A percentile compares a stretch with the other conserved stretches of the same genome.
Conservation (phyloP, 2,113 vertebrate species). For the Cheilinus undulatus region DNA sequence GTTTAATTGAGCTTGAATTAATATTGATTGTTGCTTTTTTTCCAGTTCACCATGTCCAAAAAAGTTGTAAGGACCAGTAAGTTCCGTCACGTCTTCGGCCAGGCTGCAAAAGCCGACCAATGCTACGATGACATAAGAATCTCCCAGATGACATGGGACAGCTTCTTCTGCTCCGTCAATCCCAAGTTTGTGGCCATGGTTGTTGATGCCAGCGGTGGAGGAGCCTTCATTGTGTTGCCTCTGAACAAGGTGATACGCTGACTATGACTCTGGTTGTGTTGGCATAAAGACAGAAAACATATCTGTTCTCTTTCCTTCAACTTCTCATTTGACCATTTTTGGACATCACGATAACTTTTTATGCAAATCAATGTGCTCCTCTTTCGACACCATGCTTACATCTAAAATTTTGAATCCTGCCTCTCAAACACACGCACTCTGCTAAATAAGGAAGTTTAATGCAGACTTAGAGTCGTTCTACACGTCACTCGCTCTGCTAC, state of each 20-base stretch:
- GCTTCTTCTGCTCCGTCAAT: slow-evolving; percentile 92
- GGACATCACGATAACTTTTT: slow-evolving; percentile 3
- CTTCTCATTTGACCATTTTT: background rate
- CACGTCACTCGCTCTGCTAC: slow-evolving; percentile 63
- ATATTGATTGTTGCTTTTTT: background rate
- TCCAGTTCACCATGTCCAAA: slow-evolving; percentile 86
- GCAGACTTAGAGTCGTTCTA: slow-evolving; percentile 55
- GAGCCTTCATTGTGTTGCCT: slow-evolving; percentile 91
- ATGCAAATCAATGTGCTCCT: background rate
- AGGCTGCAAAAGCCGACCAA: slow-evolving; percentile 89
- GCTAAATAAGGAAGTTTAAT: slow-evolving; percentile 82
- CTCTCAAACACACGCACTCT: slow-evolving; percentile 4
- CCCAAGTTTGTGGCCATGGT: slow-evolving; percentile 93
- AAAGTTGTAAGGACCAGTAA: slow-evolving; percentile 92
- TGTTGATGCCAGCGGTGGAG: slow-evolving; percentile 92
- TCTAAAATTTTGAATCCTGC: slow-evolving; percentile 28
- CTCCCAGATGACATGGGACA: slow-evolving; percentile 95
- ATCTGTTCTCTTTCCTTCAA: background rate
- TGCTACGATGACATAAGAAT: slow-evolving; percentile 94
- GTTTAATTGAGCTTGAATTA: background rate
- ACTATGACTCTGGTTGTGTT: background rate
- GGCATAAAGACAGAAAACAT: background rate
- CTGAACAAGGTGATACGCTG: slow-evolving; percentile 85
- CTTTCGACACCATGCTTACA: background rate
- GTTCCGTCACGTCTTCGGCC: slow-evolving; percentile 93